Conservation (phyloP, 1,140 invertebrate species). For the Psix sp. region DNA sequence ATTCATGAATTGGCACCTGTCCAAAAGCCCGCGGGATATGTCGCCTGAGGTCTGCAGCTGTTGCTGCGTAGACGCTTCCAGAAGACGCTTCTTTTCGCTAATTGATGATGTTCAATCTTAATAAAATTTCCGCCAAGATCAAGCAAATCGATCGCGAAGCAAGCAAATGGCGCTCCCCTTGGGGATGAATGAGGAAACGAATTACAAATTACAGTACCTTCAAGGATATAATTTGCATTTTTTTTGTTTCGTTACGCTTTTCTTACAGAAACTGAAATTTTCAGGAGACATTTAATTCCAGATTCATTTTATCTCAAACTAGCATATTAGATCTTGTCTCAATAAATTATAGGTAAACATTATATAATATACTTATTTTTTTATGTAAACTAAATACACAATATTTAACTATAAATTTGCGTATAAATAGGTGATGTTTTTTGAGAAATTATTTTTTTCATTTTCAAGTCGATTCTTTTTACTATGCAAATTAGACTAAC, state of each 20-base stretch:
- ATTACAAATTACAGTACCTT: background rate
- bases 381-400: no score
- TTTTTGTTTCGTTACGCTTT: no score
- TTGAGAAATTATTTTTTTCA: background rate
- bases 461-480: background rate
- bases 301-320: no score
- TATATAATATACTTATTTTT: no score
- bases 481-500: no score
- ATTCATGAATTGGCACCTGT: constrained; percentile 68
- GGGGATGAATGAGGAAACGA: background rate
- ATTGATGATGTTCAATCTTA: constrained; percentile 49
- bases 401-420: no score
- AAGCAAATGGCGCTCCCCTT: background rate
- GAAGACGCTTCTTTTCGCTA: constrained; percentile 43
- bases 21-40: constrained; percentile 55
- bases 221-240: background rate
- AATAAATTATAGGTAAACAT: no score
- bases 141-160: background rate
- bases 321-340: no score
- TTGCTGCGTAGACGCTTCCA: constrained; percentile 52
- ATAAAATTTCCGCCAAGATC: constrained; percentile 25
- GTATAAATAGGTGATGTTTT: no score
- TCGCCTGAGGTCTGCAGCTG: constrained; percentile 60
- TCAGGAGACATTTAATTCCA: no score
- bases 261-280: no score